Conservation (phyloP, 2,888 invertebrate genomes). For the Morpho deidamia region DNA sequence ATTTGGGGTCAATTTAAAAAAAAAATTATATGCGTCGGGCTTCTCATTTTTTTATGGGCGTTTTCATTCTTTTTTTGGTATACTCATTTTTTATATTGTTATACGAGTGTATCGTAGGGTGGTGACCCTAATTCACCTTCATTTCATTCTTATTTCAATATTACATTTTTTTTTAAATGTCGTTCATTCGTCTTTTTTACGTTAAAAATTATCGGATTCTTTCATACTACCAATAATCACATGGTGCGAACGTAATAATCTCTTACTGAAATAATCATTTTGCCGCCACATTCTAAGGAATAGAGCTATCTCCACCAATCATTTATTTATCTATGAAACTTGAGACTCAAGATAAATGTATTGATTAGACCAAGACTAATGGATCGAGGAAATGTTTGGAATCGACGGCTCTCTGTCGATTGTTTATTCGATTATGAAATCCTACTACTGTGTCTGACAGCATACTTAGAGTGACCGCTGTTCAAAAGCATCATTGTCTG, state of each 20-base stretch:
- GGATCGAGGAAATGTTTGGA: slow-evolving; percentile 34
- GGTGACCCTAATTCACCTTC: no score
- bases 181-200: no score
- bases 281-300: slow-evolving; percentile 1
- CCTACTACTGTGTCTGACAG: slow-evolving; percentile 6
- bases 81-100: no score
- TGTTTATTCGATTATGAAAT: slow-evolving; percentile 20
- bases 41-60: no score
- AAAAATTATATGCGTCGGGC: no score
- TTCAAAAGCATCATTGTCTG: slow-evolving; percentile 3
- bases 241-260: background rate
- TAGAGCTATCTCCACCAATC: slow-evolving; percentile 5
- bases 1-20: no score
- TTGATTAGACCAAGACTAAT: slow-evolving; percentile 29
- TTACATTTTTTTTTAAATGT: no score
- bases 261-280: background rate
- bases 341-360: slow-evolving; percentile 14
- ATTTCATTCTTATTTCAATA: no score
- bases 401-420: slow-evolving; percentile 25
- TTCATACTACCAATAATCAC: no score
- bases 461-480: background rate
- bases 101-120: no score
- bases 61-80: no score
- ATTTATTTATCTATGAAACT: slow-evolving; percentile 1
- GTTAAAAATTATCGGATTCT: no score